Conservation (phyloP, 1,140 invertebrate genomes). For the Eciton burchellii region DNA sequence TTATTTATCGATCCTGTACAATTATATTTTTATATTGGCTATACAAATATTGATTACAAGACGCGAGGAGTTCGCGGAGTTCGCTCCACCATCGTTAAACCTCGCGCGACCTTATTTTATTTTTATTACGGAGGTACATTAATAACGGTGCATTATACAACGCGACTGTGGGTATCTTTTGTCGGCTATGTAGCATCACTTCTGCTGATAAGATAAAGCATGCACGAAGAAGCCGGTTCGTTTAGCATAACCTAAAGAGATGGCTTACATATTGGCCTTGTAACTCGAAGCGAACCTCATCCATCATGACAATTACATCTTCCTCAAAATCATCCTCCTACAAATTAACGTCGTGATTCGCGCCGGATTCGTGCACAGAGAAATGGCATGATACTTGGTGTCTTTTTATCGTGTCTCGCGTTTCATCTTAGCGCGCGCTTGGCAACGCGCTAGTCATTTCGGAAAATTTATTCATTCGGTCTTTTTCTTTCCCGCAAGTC, state of each 20-base stretch:
- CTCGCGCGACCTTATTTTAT: conserved; percentile 26
- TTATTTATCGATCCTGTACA: conserved; percentile 11
- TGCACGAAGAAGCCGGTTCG: conserved; percentile 66
- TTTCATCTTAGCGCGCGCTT: not conserved
- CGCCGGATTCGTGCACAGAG: conserved; percentile 67
- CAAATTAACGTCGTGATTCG: conserved; percentile 69
- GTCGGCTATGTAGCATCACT: conserved; percentile 8
- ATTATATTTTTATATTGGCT: no score
- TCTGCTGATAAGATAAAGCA: conserved; percentile 64
- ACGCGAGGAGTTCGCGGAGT: conserved; percentile 2
- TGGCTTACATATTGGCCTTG: conserved; percentile 84
- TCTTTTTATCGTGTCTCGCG: no score
- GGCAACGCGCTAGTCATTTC: not conserved
- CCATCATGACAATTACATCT: conserved; percentile 81
- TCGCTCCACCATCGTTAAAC: conserved; percentile 1
- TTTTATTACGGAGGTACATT: conserved; percentile 18
- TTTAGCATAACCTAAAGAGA: conserved; percentile 35
- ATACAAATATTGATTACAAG: not conserved
- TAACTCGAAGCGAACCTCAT: conserved; percentile 83
- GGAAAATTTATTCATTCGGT: conserved; percentile 4
- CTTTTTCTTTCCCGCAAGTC: not conserved
- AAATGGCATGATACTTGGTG: not conserved
- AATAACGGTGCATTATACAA: conserved; percentile 47
- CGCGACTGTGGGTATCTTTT: conserved; percentile 5
- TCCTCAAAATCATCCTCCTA: conserved; percentile 84